phyloP scores from a whole-genome alignment of 2,888 invertebrate genomes.

The Rhabditophanes sp. region DNA sequence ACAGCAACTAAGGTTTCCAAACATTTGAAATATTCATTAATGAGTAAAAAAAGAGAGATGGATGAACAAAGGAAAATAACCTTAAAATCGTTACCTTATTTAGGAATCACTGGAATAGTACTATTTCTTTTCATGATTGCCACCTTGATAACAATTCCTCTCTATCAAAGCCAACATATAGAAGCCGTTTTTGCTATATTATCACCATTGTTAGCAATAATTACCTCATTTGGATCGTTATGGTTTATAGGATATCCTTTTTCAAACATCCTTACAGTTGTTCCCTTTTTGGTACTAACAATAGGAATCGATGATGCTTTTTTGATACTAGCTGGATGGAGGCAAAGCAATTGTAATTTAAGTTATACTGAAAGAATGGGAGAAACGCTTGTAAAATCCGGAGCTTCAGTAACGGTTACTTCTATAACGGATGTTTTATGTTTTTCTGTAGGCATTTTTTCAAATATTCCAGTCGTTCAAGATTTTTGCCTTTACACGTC shows the following conservation, averaged over 20 bases:
- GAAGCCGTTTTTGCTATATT: slow-evolving; percentile 36
- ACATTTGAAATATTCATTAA: slow-evolving; percentile 22
- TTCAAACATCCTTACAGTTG: slow-evolving; percentile 39
- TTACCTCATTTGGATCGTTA: slow-evolving; percentile 31
- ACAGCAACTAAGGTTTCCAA: slow-evolving; percentile 17
- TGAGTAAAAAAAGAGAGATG: slow-evolving; percentile 29
- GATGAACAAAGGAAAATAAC: slow-evolving; percentile 35
- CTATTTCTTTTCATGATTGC: slow-evolving; percentile 31
- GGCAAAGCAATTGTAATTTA: slow-evolving; percentile 39
- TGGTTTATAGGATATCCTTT: slow-evolving; percentile 33
- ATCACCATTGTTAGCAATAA: slow-evolving; percentile 36
- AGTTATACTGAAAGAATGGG: no score
- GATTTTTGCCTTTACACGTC: slow-evolving; percentile 38
- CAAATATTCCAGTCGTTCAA: slow-evolving; percentile 37
- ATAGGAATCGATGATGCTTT: slow-evolving; percentile 42
- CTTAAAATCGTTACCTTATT: slow-evolving; percentile 28
- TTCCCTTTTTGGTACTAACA: slow-evolving; percentile 36
- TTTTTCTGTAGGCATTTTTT: slow-evolving; percentile 37
- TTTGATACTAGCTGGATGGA: slow-evolving; percentile 37
- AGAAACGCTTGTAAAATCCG: slow-evolving; percentile 14
- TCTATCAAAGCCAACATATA: slow-evolving; percentile 32
- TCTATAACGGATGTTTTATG: slow-evolving; percentile 32
- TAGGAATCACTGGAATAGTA: slow-evolving; percentile 27
- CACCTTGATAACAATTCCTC: slow-evolving; percentile 26
- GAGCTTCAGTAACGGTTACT: slow-evolving; percentile 19